A percentile compares a stretch with the other conserved stretches of the same genome.
phyloP scores from a whole-genome alignment of 2,797 vertebrate species.

The Peromyscus attwateri region DNA sequence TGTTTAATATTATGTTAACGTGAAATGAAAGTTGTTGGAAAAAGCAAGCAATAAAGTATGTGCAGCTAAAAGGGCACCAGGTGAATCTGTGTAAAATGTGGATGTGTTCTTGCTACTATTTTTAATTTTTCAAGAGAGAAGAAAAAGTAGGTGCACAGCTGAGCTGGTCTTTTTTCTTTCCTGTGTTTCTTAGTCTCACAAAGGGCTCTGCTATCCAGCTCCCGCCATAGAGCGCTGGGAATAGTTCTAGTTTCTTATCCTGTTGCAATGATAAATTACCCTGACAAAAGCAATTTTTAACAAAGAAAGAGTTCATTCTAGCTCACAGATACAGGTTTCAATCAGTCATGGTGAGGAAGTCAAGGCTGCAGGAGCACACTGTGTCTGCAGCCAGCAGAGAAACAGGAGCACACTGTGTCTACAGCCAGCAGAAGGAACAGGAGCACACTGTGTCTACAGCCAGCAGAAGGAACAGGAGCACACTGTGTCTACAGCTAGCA shows the following conservation, averaged over 20 bases:
- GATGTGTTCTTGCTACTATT: not conserved
- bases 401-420: not conserved
- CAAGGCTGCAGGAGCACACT: not conserved
- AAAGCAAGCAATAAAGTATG: not conserved
- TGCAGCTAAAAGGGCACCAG: too few species aligned
- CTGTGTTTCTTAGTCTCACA: not conserved
- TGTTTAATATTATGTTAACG: too few species aligned
- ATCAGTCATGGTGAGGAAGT: not conserved
- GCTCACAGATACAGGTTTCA: not conserved
- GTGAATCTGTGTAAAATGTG: not conserved
- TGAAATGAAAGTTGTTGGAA: not conserved
- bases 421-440: not conserved
- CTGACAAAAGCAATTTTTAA: too few species aligned
- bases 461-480: not conserved
- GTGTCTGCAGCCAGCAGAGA: not conserved
- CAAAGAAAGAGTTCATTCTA: not conserved
- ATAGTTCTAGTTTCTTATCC: not conserved
- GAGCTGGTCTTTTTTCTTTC: not conserved
- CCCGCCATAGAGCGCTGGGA: not conserved
- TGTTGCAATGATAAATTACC: not conserved
- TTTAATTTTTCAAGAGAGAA: not conserved
- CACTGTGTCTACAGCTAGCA: not conserved
- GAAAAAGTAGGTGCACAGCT: not conserved
- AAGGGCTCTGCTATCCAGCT: not conserved
- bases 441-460: not conserved